phyloP scores from a whole-genome alignment of 2,888 invertebrate genomes.

The Watsonalla binaria region DNA sequence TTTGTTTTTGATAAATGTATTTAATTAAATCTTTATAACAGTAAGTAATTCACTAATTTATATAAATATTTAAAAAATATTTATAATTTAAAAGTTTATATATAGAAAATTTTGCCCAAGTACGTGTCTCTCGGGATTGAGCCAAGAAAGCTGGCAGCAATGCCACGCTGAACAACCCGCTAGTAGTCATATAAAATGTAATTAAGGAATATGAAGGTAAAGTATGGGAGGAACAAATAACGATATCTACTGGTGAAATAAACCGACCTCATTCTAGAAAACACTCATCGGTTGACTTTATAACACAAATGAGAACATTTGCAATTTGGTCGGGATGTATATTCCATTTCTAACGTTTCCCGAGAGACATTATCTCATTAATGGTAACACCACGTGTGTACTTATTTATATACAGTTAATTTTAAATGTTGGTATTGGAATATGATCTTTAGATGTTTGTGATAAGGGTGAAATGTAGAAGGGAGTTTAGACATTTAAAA shows the following conservation, averaged over 20 bases:
- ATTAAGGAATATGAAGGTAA: not conserved
- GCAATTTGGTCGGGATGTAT: slow-evolving; percentile 40
- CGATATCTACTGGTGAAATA: not conserved
- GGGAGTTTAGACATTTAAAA: slow-evolving; percentile 3
- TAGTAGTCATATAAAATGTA: too few species aligned
- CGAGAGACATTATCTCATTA: slow-evolving; percentile 51
- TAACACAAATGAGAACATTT: slow-evolving; percentile 35
- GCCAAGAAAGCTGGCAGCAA: too few species aligned
- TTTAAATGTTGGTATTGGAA: slow-evolving; percentile 13
- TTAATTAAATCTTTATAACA: too few species aligned
- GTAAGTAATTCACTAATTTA: too few species aligned
- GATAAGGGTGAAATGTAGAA: slow-evolving; percentile 10
- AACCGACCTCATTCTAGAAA: slow-evolving; percentile 8
- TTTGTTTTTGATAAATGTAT: too few species aligned
- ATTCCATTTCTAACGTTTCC: slow-evolving; percentile 43
- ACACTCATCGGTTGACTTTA: slow-evolving; percentile 16
- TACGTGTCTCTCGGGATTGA: too few species aligned
- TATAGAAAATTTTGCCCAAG: too few species aligned
- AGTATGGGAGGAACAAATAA: not conserved
- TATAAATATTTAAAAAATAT: too few species aligned
- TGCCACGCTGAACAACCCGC: too few species aligned
- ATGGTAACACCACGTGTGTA: slow-evolving; percentile 40
- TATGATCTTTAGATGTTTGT: slow-evolving; percentile 11
- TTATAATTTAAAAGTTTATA: too few species aligned
- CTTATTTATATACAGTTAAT: slow-evolving; percentile 15